phyloP scores from a whole-genome alignment of 2,113 vertebrate species.

The Fulica atra region DNA sequence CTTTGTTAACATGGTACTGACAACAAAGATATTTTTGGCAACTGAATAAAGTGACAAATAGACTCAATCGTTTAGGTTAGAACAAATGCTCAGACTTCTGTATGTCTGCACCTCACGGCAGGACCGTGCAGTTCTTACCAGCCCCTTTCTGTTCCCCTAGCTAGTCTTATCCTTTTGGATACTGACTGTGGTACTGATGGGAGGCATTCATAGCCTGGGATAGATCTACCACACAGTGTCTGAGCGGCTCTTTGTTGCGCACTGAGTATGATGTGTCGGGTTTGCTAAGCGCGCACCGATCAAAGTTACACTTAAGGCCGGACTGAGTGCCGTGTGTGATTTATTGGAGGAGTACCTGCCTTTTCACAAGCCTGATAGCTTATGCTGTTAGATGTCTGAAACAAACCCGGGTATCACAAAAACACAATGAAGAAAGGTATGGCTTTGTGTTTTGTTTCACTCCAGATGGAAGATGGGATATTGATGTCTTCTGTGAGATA shows the following conservation, averaged over 20 bases:
- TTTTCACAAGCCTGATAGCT: background rate
- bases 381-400: background rate
- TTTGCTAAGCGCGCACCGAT: background rate
- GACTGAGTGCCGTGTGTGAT: background rate
- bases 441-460: background rate
- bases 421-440: background rate
- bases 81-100: background rate
- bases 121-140: background rate
- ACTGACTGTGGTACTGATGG: background rate
- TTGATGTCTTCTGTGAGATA: background rate
- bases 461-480: background rate
- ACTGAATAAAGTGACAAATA: background rate
- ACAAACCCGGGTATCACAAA: background rate
- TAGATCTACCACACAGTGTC: background rate
- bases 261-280: background rate
- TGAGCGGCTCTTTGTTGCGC: background rate
- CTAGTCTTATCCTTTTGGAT: background rate
- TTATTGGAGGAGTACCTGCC: background rate
- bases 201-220: background rate
- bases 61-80: background rate
- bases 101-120: background rate
- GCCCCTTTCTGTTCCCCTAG: background rate
- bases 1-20: background rate
- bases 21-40: background rate
- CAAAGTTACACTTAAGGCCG: background rate